Percentiles rank a stretch among this genome's conserved stretches.
Conservation (phyloP, 2,797 vertebrate species). For the Pangasius djambal region DNA sequence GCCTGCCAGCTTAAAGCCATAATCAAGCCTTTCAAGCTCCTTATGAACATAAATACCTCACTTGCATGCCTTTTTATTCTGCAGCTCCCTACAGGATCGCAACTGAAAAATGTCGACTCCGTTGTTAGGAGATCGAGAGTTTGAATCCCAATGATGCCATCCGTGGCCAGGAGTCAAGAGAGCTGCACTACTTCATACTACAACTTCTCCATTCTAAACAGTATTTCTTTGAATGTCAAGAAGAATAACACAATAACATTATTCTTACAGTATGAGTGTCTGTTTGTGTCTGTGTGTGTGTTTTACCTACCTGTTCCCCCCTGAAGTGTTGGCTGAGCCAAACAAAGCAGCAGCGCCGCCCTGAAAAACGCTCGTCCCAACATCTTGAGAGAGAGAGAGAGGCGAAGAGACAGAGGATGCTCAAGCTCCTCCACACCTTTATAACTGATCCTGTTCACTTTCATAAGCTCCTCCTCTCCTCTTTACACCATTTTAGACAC, state of each 20-base stretch:
- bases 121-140: not conserved
- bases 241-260: not conserved
- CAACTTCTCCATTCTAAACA: not conserved
- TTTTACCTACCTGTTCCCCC: slow-evolving; percentile 66
- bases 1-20: not conserved
- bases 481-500: not conserved
- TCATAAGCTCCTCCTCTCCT: slow-evolving; percentile 59
- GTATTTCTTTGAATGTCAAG: not conserved
- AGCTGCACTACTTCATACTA: not conserved
- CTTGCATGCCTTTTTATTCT: not conserved
- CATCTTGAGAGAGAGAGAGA: slow-evolving; percentile 64
- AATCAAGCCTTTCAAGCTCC: not conserved
- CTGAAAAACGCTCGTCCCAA: slow-evolving; percentile 63
- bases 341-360: slow-evolving; percentile 66
- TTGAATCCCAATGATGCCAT: not conserved
- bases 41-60: not conserved
- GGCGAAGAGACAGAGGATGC: slow-evolving; percentile 4
- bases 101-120: not conserved
- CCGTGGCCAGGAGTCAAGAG: not conserved
- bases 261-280: not conserved
- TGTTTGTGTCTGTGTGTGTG: not conserved
- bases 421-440: slow-evolving; percentile 51
- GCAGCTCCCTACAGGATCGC: not conserved
- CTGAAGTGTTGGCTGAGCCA: slow-evolving; percentile 64
- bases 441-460: slow-evolving; percentile 65